phyloP scores from a whole-genome alignment of 92 coral and sea anemone genomes.

The Zoanthus sansibaricus region DNA sequence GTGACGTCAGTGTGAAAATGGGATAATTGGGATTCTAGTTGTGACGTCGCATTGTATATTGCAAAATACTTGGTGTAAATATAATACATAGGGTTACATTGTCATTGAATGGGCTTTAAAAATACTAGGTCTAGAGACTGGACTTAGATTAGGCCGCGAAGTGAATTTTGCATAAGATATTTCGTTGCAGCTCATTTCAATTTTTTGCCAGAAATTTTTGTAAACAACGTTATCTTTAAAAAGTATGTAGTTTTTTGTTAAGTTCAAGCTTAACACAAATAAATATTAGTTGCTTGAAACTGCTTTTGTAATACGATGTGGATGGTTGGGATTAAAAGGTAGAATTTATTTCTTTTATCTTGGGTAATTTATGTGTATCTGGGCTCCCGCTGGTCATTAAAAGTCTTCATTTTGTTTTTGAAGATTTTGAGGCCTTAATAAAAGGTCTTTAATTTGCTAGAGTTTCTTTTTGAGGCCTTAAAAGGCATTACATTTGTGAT shows the following conservation, averaged over 20 bases:
- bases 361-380: no score
- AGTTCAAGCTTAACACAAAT: background rate
- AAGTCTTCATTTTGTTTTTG: no score
- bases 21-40: background rate
- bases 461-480: no score
- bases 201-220: slow-evolving; percentile 13
- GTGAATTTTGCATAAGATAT: background rate
- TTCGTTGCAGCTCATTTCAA: background rate
- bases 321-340: background rate
- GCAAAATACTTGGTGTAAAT: background rate
- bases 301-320: background rate
- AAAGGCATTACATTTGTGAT: no score
- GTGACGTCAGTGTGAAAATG: slow-evolving; percentile 9
- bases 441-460: no score
- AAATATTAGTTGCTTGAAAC: slow-evolving; percentile 7
- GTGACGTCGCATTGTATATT: slow-evolving; percentile 3
- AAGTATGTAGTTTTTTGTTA: background rate
- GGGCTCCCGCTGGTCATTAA: no score
- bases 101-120: background rate
- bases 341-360: background rate
- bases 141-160: background rate
- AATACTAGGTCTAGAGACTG: background rate
- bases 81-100: background rate
- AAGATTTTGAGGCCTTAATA: no score
- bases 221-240: background rate